Evolutionary conservation across 2,797 vertebrate species (phyloP), one percentile per base, ranked within the genome.

Genomic region (Lates japonicus): DNA sequence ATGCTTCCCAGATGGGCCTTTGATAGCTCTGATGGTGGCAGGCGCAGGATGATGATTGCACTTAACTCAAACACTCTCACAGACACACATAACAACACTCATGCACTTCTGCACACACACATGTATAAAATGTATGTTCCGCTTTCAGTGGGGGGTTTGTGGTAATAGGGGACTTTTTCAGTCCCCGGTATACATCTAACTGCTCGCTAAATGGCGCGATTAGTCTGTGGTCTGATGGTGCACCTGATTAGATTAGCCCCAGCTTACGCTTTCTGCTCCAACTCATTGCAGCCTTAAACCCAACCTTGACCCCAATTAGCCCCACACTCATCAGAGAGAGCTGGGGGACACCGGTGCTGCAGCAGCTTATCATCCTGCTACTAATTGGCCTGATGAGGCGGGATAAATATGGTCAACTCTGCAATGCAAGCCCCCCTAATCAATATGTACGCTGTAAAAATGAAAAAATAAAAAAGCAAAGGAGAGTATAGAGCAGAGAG

Each of bases 261-360:
- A 78, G 86, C 71, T 80, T 76, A 78, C 64, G 80, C 81, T 91
- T 90, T 82, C 87, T 87, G 89, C 91, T 93, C 89, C 65, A 73
- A 90, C 91, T 90, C 89, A 69, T 76, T 65, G 63, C 89, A 92
- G 92, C 91, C 90, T 88, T 83, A 91, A 95, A 92, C 93, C 92
- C 92, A 94, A 94, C 94, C 94, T 95, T 95, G 95, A 95, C 95
- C 95, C 90, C 94, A 95, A 95, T 96, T 95, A 95, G 82, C 91
- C 91, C 80, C 60, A 6, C 60, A 85, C 87, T 94, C 88, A 89
- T 94, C 90, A 93, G 80, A 86, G 85, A 60, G 88, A 90, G 86
- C 92, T 83, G 70, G 78, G 91, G 86, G 90, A 89, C 86, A 71
- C 31, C 52, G 72, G 70, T 81, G 78, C 66, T 82, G 87, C 78